These are phyloP conservation scores for Sycophila texana DNA, from an alignment of 2,888 invertebrate species.

Conservation along the genomic window DNA sequence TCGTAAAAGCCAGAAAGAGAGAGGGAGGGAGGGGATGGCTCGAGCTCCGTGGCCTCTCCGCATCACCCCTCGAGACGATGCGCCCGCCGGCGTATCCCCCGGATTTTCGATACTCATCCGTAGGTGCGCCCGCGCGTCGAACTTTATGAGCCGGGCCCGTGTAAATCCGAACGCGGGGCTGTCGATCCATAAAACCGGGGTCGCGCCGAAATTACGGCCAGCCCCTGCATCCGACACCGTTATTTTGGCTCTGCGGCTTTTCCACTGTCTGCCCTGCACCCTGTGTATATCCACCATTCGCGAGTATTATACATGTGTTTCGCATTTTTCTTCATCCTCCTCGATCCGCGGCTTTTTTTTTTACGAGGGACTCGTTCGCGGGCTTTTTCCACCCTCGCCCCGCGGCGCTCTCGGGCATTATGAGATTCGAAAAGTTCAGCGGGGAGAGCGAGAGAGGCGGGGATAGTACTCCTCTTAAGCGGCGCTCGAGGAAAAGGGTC, in stretches of 20 bases:
- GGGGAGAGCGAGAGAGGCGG: constrained; percentile 16
- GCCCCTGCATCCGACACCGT: constrained; percentile 36
- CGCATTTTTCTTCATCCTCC: neutral
- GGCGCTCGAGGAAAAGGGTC: constrained; percentile 21
- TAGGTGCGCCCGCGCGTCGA: constrained; percentile 34
- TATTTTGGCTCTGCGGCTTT: constrained; percentile 13
- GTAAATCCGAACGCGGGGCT: constrained; percentile 29
- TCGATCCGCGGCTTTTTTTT: neutral
- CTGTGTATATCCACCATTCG: neutral
- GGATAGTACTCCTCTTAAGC: constrained; percentile 28
- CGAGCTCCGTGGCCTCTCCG: neutral
- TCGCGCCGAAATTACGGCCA: constrained; percentile 13
- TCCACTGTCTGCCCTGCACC: neutral
- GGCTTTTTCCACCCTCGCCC: neutral
- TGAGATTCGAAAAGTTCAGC: constrained; percentile 51
- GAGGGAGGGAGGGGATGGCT: neutral
- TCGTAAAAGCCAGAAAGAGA: constrained; percentile 36
- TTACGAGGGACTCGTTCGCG: neutral
- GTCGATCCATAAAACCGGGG: constrained; percentile 40
- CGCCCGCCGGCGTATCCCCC: neutral
- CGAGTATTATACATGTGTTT: neutral
- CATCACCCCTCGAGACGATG: neutral
- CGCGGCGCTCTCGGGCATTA: constrained; percentile 12
- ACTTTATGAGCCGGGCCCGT: constrained; percentile 47
- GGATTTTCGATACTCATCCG: constrained; percentile 39